Base-by-base conservation (phyloP, 2,113 vertebrate genomes). In the Seriola aureovittata region DNA sequence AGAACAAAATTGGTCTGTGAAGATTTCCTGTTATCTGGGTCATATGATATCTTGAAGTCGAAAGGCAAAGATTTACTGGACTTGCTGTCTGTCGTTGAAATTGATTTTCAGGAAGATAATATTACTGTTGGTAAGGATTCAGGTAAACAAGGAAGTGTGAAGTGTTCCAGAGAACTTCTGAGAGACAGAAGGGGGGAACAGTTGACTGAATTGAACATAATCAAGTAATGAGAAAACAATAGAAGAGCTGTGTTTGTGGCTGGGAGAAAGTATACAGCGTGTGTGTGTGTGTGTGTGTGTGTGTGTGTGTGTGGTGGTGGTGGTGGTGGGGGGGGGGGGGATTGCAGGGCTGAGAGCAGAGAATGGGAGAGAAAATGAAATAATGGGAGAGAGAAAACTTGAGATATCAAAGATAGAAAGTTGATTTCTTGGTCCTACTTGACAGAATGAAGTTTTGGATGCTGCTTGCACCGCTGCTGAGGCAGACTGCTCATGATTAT, bases 171-270 rank as follows among this genome's bases (percentile, higher is more conserved):
- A 63, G 52, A 80, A 78, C 52, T 64, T 71, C 48, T 67, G 75
- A 80, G 84, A 83, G 83, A 75, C 66, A 65, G 40, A 78, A 50
- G 6, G 29, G 13, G 10, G 29, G 65, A 60, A 78, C 17, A 63
- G 32, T 54, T 77, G 57, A 79, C 65, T 67, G 68, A 76, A 88
- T 21, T 62, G 64, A 81, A 82, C 65, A 87, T 82, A 75, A 81
- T 82, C 38, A 64, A 87, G 50, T 86, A 65, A 88, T 80, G 67
- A 84, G 38, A 76, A 82, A 86, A 83, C 62, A 85, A 69, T 67
- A 32, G 50, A 77, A 48, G 68, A 68, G 69, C 74, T 75, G 67
- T 36, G 13, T 2, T 55, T 87, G 65, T 50, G 59, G 29, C n/a
- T 19, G 67, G 5, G 57, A 68, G 29, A 54, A 55, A 19, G 55